Percentiles rank a stretch among this genome's conserved stretches.
Conservation (phyloP, 92 coral and sea anemone genomes). For the Palythoa grandis region DNA sequence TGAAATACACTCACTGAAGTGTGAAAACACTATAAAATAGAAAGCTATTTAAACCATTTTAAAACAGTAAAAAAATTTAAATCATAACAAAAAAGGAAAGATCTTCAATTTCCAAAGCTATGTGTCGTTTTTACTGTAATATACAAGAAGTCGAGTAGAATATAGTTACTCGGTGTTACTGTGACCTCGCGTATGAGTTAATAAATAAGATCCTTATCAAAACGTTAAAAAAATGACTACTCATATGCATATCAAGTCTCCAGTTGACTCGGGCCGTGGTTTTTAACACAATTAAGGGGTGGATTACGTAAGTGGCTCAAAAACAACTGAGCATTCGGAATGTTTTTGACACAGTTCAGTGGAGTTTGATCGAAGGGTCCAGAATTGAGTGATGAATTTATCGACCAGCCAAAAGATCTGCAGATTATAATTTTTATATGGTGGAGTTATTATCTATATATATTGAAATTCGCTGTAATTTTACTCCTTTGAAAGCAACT, state of each 20-base stretch:
- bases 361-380: neutral
- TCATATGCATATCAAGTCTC: neutral
- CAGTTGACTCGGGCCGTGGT: neutral
- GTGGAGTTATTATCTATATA: too few relatives aligned
- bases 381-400: neutral
- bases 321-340: neutral
- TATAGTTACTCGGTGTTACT: neutral
- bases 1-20: conserved; percentile 20
- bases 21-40: conserved; percentile 6
- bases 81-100: neutral
- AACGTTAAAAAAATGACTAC: neutral
- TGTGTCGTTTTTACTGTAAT: neutral
- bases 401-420: too few relatives aligned
- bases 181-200: neutral
- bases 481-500: neutral
- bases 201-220: too few relatives aligned
- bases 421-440: too few relatives aligned
- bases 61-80: neutral
- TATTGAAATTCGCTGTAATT: too few relatives aligned
- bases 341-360: neutral
- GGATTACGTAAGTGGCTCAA: neutral
- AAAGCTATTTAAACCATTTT: neutral
- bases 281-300: neutral
- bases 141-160: neutral
- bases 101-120: neutral